phyloP scores from a whole-genome alignment of 1,140 invertebrate genomes.

The Orius insidiosus region DNA sequence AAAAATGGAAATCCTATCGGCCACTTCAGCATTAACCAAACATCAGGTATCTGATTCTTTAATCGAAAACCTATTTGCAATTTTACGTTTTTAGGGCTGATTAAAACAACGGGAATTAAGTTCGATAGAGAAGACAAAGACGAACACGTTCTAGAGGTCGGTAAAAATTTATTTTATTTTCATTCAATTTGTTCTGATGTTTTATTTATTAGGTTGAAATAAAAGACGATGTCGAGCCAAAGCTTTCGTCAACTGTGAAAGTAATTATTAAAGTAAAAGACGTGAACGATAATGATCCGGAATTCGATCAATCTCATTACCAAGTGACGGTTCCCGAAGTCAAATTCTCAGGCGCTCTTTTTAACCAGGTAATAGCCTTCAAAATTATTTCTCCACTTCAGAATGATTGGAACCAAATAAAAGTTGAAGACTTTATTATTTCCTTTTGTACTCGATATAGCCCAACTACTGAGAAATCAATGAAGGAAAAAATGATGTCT shows the following conservation, averaged over 20 bases:
- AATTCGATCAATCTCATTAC: slow-evolving; percentile 66
- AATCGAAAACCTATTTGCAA: neutral
- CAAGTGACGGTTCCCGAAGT: slow-evolving; percentile 50
- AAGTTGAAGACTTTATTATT: no score
- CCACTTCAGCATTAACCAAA: slow-evolving; percentile 69
- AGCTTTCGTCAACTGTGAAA: slow-evolving; percentile 53
- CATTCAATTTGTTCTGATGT: no score
- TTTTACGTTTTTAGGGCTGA: slow-evolving; percentile 40
- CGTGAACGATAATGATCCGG: slow-evolving; percentile 79
- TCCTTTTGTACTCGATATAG: no score
- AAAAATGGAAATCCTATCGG: slow-evolving; percentile 74
- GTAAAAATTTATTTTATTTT: neutral
- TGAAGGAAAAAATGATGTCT: no score
- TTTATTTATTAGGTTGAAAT: slow-evolving; percentile 41
- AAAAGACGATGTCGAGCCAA: slow-evolving; percentile 55
- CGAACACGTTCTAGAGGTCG: slow-evolving; percentile 66
- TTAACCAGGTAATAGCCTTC: slow-evolving; percentile 7
- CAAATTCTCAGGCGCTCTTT: neutral
- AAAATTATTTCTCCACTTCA: neutral
- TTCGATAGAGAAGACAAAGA: slow-evolving; percentile 67
- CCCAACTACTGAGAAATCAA: no score
- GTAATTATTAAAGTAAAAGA: slow-evolving; percentile 71
- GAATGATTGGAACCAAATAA: no score
- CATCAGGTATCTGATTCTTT: slow-evolving; percentile 43
- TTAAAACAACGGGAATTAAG: slow-evolving; percentile 58